Evolutionary conservation across 2,888 invertebrate genomes (phyloP), one percentile per base, ranked within the genome.

Genomic region (Lochmaea crataegi): DNA sequence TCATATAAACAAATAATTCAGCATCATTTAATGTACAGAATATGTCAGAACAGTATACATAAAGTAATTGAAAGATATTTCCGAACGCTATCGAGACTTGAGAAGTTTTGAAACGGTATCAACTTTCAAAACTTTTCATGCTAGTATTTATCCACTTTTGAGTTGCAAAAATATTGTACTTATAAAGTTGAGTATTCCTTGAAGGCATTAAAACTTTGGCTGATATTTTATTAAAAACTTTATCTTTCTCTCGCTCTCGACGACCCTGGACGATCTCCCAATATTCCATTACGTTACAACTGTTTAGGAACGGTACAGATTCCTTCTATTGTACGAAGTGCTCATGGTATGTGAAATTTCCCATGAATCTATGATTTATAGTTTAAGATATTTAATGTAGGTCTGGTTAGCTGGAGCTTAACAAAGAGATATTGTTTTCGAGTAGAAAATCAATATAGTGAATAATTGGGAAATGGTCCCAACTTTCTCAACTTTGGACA

Each of bases 331-430:
- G 71, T 75, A 41, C 61, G 63, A 68, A 73, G 68, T 71, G 66
- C 63, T 61, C 11, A 66, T 11, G 64, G 66, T 58, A 68, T 68
- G 73, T 51, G 16, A 61, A 66, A 73, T 73, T 71, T 75, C 60
- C 71, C 73, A 73, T 75, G 73, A 73, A 73, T 71, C 53, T 73
- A 64, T 73, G 75, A 75, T 75, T 75, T 75, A 75, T 73, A 57
- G 64, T 45, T 63, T 10, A 41, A 18, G 42, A 41, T 38, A 63
- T 42, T 60, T 38, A 60, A 60, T 38, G n/a, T 14, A 38, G 38
- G 42, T 63, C 16, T 42, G 12, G 61, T 63, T n/a, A 63, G 18
- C 6, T 18, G 10, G 12, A 63, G 61, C 16, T 18, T 16, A 63
- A 63, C 61, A 63, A 63, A 38, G 61, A 63, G 42, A 12, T 42